phyloP scores from a whole-genome alignment of 2,888 invertebrate genomes.

The Aquatica leii region DNA sequence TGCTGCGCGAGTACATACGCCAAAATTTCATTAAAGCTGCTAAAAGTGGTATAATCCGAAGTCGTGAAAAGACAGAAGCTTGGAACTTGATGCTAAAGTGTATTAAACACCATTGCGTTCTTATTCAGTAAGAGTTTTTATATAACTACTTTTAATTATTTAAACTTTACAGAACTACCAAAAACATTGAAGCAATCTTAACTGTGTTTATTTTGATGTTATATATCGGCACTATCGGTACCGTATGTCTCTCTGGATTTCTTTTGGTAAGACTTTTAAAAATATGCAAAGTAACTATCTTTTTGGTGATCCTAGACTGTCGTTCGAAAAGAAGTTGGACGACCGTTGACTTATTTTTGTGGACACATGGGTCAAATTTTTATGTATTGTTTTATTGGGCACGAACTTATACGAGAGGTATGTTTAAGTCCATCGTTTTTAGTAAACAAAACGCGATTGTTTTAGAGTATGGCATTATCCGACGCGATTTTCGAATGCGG shows the following conservation, averaged over 20 bases:
- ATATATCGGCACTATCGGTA: constrained; percentile 12
- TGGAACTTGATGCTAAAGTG: background rate
- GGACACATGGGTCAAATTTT: constrained; percentile 18
- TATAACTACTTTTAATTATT: background rate
- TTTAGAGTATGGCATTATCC: constrained; percentile 3
- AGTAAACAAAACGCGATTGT: too few relatives aligned
- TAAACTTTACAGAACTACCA: constrained; percentile 7
- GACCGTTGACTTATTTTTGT: constrained; percentile 12
- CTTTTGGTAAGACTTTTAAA: constrained; percentile 1
- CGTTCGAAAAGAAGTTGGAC: constrained; percentile 1
- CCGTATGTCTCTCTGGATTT: constrained; percentile 11
- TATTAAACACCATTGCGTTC: background rate
- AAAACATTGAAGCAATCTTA: background rate
- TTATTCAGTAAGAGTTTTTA: background rate
- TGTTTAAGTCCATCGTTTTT: background rate
- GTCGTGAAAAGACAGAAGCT: background rate
- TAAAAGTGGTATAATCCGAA: background rate
- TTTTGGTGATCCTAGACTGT: constrained; percentile 5
- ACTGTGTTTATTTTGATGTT: constrained; percentile 11
- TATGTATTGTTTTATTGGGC: constrained; percentile 12
- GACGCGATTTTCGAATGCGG: constrained; percentile 6
- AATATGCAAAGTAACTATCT: background rate
- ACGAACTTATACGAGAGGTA: constrained; percentile 13
- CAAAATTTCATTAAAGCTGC: background rate
- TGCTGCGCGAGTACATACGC: background rate